Conservation (phyloP, 2,888 invertebrate species). For the Scaptomyza flava region DNA sequence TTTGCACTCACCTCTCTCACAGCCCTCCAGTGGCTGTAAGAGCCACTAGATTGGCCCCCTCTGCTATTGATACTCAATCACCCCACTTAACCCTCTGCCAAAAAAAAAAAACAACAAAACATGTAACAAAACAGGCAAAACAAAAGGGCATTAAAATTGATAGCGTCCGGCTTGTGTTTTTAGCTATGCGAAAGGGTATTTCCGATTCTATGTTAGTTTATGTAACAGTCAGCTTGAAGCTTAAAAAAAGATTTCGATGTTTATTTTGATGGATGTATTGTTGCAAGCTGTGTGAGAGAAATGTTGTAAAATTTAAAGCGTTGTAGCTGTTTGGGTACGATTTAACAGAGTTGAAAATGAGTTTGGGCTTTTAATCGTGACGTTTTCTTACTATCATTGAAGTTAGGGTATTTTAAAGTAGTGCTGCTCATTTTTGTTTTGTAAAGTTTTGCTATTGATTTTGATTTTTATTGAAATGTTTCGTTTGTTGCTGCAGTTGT, state of each 20-base stretch:
- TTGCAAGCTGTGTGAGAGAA: background rate
- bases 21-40: slow-evolving; percentile 4
- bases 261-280: background rate
- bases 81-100: slow-evolving; percentile 26
- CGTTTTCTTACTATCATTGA: background rate
- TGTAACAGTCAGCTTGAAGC: background rate
- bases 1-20: background rate
- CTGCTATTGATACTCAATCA: background rate
- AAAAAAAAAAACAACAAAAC: slow-evolving; percentile 17
- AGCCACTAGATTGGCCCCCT: slow-evolving; percentile 2
- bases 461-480: slow-evolving; percentile 80
- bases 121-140: slow-evolving; percentile 42
- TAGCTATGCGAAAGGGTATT: slow-evolving; percentile 27
- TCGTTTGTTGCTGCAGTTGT: slow-evolving; percentile 61
- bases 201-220: background rate
- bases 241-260: background rate
- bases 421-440: slow-evolving; percentile 2
- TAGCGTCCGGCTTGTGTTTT: slow-evolving; percentile 60
- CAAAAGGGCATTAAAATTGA: slow-evolving; percentile 75
- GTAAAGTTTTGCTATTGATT: slow-evolving; percentile 60
- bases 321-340: too few species aligned
- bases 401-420: slow-evolving; percentile 22
- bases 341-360: too few species aligned
- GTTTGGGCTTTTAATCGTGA: too few species aligned
- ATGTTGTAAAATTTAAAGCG: too few species aligned